Conservation (phyloP, 1,140 invertebrate genomes). For the Drosophila watanabei region DNA sequence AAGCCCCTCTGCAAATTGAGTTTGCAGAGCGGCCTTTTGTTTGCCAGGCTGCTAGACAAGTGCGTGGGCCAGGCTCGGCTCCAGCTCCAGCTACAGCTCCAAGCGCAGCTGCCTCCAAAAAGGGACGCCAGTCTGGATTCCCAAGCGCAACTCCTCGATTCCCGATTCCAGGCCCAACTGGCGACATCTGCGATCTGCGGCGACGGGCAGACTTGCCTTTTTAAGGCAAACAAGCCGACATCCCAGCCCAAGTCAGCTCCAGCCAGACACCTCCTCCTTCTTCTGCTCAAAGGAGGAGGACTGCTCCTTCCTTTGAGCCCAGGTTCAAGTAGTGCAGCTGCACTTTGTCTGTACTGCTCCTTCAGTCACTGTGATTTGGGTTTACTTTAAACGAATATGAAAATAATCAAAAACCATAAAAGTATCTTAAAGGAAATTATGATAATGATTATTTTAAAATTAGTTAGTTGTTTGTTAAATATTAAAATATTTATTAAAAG, state of each 20-base stretch:
- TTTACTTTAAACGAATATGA: neutral
- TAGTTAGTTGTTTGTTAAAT: too few species aligned
- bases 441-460: neutral
- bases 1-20: slow-evolving; percentile 57
- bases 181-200: slow-evolving; percentile 76
- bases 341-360: slow-evolving; percentile 12
- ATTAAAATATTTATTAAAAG: neutral
- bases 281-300: slow-evolving; percentile 3
- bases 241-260: neutral
- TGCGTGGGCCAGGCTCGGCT: slow-evolving; percentile 68
- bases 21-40: slow-evolving; percentile 56
- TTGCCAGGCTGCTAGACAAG: slow-evolving; percentile 61
- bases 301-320: neutral
- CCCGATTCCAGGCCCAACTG: slow-evolving; percentile 25
- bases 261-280: slow-evolving; percentile 29
- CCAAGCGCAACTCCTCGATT: slow-evolving; percentile 2
- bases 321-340: slow-evolving; percentile 52
- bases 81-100: neutral
- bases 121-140: slow-evolving; percentile 43
- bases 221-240: slow-evolving; percentile 71
- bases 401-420: neutral
- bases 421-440: neutral
- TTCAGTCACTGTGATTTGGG: neutral
- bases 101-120: slow-evolving; percentile 58
- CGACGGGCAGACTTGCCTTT: slow-evolving; percentile 52